These are phyloP conservation scores for Hedya salicella DNA, from an alignment of 2,888 invertebrate genomes.

Conservation along the genomic window DNA sequence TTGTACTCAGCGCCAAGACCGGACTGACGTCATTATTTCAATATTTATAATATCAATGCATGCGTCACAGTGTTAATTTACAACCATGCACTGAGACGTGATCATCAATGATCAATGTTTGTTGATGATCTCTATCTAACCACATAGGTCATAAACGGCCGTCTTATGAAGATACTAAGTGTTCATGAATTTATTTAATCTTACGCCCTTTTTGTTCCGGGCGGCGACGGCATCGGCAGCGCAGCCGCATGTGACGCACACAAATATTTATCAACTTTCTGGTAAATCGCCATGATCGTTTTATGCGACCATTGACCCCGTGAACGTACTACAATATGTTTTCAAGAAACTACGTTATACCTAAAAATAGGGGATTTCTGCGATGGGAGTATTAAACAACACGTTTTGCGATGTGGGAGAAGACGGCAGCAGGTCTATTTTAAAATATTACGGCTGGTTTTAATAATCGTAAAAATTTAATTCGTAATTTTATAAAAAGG, in stretches of 20 bases:
- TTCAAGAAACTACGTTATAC: constrained; percentile 20
- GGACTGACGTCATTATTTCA: too few relatives aligned
- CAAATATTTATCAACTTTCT: constrained; percentile 71
- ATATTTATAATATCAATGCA: too few relatives aligned
- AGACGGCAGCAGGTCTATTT: neutral
- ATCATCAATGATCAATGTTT: too few relatives aligned
- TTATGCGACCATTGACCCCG: constrained; percentile 66
- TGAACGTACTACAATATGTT: constrained; percentile 43
- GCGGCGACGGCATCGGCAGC: constrained; percentile 38
- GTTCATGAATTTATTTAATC: neutral
- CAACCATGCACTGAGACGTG: too few relatives aligned
- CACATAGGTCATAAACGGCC: neutral
- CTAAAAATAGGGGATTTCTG: constrained; percentile 24
- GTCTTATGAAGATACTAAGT: neutral
- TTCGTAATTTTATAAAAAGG: too few relatives aligned
- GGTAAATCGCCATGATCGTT: constrained; percentile 58
- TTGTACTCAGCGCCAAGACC: too few relatives aligned
- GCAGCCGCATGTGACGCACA: constrained; percentile 47
- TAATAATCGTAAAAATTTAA: too few relatives aligned
- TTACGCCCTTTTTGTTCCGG: constrained; percentile 56
- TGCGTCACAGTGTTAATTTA: too few relatives aligned
- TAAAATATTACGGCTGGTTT: neutral
- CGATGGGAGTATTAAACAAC: constrained; percentile 1
- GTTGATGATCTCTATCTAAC: neutral
- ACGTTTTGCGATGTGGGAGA: constrained; percentile 20